Evolutionary conservation across 2,113 vertebrate species (phyloP), one percentile per base, ranked within the genome.

Genomic region (Pyxicephalus adspersus): DNA sequence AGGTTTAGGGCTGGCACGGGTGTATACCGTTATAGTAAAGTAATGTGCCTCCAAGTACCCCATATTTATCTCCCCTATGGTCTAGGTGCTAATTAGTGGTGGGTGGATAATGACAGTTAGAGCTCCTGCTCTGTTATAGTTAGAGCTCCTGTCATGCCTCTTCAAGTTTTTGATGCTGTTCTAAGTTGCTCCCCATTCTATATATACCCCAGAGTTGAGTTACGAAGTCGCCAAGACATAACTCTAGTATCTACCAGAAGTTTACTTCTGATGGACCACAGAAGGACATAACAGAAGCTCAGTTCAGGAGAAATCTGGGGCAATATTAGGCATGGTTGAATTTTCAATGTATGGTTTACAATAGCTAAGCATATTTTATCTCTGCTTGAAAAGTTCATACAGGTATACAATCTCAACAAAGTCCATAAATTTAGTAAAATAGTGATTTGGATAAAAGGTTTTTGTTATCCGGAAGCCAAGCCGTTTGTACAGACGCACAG

Each of bases 401-500:
- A 75, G 80, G 54, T 88, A 89, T 0, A 0, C 19, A 4, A 84
- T 63, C 5, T 85, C 0, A 34, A 79, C 54, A 52, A 87, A 85
- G n/a, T 64, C 18, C 0, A 86, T 1, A 7, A 87, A 0, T 7
- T 11, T 16, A 6, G 18, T 20, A 5, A 8, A 28, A 0, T 80
- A 26, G 57, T 64, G 28, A 0, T 67, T 83, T 5, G 83, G 85
- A 76, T 13, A 34, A 9, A 0, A 0, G 9, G 5, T 0, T 0
- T 25, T 18, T 31, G 85, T 87, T 45, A 0, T 85, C 0, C 15
- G 58, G 80, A 91, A 91, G 0, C 89, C 90, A 63, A 85, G 52
- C 11, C 45, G 17, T 75, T 89, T 86, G 1, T 91, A 91, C 31
- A 87, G 58, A 31, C 22, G 13, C 72, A 87, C 85, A 0, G 90